Evolutionary conservation across 2,113 vertebrate species (phyloP), one percentile per base, ranked within the genome.

Genomic region (Salvelinus fontinalis): DNA sequence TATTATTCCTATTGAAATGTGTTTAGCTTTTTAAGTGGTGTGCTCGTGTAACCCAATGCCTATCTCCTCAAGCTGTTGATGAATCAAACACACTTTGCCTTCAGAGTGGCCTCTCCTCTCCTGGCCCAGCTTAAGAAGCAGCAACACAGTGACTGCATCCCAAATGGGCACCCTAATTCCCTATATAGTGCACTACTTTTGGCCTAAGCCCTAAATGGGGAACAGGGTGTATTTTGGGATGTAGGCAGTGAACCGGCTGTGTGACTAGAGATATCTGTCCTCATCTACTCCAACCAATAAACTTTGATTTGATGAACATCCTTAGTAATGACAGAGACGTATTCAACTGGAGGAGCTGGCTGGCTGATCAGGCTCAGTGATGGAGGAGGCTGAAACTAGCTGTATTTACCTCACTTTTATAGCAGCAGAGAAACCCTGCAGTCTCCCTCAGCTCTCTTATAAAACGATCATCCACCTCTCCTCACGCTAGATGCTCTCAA

Each of bases 1-100:
- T 24, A 24, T 24, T 73, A 70, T 85, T 72, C 81, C 77, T 86
- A 88, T 86, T 88, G 91, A n/a, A n/a, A 91, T 89, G 88, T 88
- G 85, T 91, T 87, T 84, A 67, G 64, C 83, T 84, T 86, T 90
- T 88, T 85, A 84, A 85, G 84, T 76, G 88, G 77, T 74, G 71
- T 18, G 65, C 27, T 62, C 85, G 76, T 70, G 78, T 86, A 89
- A 91, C 82, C 80, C 66, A 57, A 85, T 67, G 20, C 83, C 79
- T 12, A 57, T 73, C 82, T 85, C 76, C 9, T 44, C 79, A 60
- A 57, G 75, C 3, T 18, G 26, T 20, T 24, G 31, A 44, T 69
- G 20, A 44, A 84, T 86, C 88, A 81, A 70, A 84, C 67, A 65
- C 75, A 78, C 74, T 84, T 85, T 87, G 44, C 49, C 75, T 71